Conservation (phyloP, 1,140 invertebrate genomes). For the Aplysia californica region DNA sequence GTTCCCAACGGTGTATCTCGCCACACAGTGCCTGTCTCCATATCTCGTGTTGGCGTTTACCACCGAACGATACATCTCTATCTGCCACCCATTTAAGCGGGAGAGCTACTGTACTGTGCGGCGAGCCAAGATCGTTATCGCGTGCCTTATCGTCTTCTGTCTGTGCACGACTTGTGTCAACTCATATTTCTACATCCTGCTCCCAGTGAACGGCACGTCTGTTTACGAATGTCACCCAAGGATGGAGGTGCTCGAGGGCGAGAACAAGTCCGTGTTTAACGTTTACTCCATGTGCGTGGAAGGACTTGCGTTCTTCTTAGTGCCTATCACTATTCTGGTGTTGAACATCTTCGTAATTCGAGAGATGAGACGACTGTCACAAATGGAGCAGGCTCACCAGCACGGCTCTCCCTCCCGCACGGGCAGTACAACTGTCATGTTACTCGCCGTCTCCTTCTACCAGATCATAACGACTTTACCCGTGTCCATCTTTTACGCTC, state of each 20-base stretch:
- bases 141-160: conserved; percentile 35
- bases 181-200: conserved; percentile 59
- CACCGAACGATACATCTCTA: conserved; percentile 93
- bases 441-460: conserved; percentile 65
- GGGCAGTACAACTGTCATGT: conserved; percentile 62
- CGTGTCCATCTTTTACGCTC: conserved; percentile 52
- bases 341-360: conserved; percentile 65
- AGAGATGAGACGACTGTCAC: conserved; percentile 55
- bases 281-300: conserved; percentile 60
- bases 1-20: conserved; percentile 55
- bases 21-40: conserved; percentile 63
- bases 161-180: conserved; percentile 50
- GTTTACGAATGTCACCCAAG: conserved; percentile 31
- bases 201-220: not conserved
- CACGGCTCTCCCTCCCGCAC: conserved; percentile 48
- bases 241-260: conserved; percentile 34
- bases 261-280: conserved; percentile 41
- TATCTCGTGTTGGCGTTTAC: conserved; percentile 80
- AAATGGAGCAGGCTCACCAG: conserved; percentile 46
- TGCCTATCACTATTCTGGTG: conserved; percentile 57
- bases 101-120: conserved; percentile 77
- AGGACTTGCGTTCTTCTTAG: conserved; percentile 55
- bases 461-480: conserved; percentile 65
- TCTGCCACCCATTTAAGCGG: conserved; percentile 89
- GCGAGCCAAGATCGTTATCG: conserved; percentile 72